phyloP scores from a whole-genome alignment of 2,888 invertebrate species.

The Zeuzera pyrina region DNA sequence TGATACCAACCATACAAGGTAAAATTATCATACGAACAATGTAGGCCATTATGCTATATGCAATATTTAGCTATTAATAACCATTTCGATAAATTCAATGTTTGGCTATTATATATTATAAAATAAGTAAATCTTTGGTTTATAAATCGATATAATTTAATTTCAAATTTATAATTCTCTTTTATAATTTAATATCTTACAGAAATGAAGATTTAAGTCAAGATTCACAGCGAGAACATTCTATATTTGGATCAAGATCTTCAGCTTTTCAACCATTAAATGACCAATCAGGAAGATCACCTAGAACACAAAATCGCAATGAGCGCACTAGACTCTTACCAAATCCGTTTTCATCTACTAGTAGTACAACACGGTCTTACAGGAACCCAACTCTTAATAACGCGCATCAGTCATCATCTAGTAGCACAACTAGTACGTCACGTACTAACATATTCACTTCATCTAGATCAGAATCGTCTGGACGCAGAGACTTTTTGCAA shows the following conservation, averaged over 20 bases:
- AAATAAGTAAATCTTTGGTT: too few species aligned
- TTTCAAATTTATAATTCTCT: too few species aligned
- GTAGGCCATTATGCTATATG: too few species aligned
- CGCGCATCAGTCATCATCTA: slow-evolving; percentile 17
- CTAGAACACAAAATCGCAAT: slow-evolving; percentile 38
- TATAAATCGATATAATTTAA: too few species aligned
- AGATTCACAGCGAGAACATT: slow-evolving; percentile 30
- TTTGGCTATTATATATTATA: too few species aligned
- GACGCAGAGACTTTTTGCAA: slow-evolving; percentile 26
- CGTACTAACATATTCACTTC: slow-evolving; percentile 56
- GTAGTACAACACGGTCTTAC: slow-evolving; percentile 25
- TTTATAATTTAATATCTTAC: too few species aligned
- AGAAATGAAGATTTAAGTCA: slow-evolving; percentile 26
- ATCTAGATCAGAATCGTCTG: slow-evolving; percentile 28
- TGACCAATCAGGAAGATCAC: slow-evolving; percentile 33
- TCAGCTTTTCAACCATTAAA: slow-evolving; percentile 58
- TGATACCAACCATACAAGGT: slow-evolving; percentile 39
- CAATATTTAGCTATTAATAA: too few species aligned
- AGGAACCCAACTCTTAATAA: slow-evolving; percentile 27
- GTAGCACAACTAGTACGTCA: slow-evolving; percentile 33
- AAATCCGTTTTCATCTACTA: slow-evolving; percentile 52
- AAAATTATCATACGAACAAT: too few species aligned
- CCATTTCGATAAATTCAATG: too few species aligned
- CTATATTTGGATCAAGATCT: slow-evolving; percentile 46
- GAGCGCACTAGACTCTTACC: slow-evolving; percentile 47